Evolutionary conservation across 2,797 vertebrate species (phyloP), one percentile per base, ranked within the genome.

Genomic region (Percopsis omiscomaycus): DNA sequence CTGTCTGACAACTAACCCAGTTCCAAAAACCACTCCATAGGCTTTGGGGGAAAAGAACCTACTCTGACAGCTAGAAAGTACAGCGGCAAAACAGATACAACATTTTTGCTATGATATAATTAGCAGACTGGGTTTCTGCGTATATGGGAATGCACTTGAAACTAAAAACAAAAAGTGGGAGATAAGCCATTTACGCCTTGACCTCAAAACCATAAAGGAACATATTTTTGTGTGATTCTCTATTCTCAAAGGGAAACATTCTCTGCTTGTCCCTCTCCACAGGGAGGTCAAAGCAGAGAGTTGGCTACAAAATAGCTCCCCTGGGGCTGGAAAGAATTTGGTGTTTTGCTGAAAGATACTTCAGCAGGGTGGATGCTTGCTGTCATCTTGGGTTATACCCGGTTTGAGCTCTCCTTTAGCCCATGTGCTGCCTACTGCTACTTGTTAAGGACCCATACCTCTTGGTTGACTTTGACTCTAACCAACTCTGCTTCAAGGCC

Each of bases 1-100:
- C 83, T 88, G 88, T 84, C 89, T 94, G 93, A 93, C 91, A 93
- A 94, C 92, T 92, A 91, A 90, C 89, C 87, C 90, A 91, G 84
- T 94, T 96, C 92, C 89, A 92, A 93, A 75, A 90, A 94, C 83
- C 89, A 91, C 91, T 94, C 92, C 89, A 92, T 93, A 93, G 92
- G 93, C 91, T 86, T 80, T 72, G 92, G 91, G 90, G 91, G 95
- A 94, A 77, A 96, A 94, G 92, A 95, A 93, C 92, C 93, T 90
- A 91, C 92, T 89, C 88, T 80, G 50, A 53, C 69, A 79, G 77
- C 53, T 86, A 88, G 86, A 80, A 71, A 68, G 74, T 82, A 74
- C 54, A 32, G 32, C 46, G 74, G 75, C 75, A 49, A 63, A 83
- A 78, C 60, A 66, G 83, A 80, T 77, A 74, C 86, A 89, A 84